phyloP scores from a whole-genome alignment of 2,888 invertebrate species.

The Caenorhabditis becei region DNA sequence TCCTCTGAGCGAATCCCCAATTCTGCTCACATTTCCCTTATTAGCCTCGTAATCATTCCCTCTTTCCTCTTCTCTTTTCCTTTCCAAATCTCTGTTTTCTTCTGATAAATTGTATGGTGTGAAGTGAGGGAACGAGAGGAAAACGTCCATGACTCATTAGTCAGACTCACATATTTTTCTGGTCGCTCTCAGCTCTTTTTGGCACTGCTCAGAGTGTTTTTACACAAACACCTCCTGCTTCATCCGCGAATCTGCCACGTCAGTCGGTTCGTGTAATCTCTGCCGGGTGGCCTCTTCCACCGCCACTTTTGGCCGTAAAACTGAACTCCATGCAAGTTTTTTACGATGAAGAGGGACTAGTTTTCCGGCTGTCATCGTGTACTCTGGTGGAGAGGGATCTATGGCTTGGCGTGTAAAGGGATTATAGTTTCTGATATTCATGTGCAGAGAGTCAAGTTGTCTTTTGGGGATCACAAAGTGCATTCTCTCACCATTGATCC shows the following conservation, averaged over 20 bases:
- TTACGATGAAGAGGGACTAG: slow-evolving; percentile 13
- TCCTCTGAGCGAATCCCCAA: not conserved
- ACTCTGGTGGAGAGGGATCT: slow-evolving; percentile 5
- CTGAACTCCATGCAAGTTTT: slow-evolving; percentile 25
- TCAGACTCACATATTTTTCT: slow-evolving; percentile 40
- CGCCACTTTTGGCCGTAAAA: slow-evolving; percentile 13
- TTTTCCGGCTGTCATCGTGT: slow-evolving; percentile 16
- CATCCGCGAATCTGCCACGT: not conserved
- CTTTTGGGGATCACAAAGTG: not conserved
- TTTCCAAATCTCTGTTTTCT: slow-evolving; percentile 13
- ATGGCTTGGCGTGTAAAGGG: not conserved
- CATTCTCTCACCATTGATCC: no score
- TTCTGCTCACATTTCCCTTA: not conserved
- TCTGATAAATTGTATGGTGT: slow-evolving; percentile 15
- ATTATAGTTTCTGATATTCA: slow-evolving; percentile 1
- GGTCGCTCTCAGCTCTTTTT: slow-evolving; percentile 5
- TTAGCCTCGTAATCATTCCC: slow-evolving; percentile 1
- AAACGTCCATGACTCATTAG: slow-evolving; percentile 39
- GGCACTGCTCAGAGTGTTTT: not conserved
- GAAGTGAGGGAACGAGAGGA: slow-evolving; percentile 19
- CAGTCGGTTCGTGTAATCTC: not conserved
- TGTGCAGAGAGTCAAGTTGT: no score
- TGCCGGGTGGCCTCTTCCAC: not conserved
- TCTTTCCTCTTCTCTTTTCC: not conserved
- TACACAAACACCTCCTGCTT: not conserved